Evolutionary conservation across 1,140 invertebrate species (phyloP).

Genomic region (Drosophila aff.): DNA sequence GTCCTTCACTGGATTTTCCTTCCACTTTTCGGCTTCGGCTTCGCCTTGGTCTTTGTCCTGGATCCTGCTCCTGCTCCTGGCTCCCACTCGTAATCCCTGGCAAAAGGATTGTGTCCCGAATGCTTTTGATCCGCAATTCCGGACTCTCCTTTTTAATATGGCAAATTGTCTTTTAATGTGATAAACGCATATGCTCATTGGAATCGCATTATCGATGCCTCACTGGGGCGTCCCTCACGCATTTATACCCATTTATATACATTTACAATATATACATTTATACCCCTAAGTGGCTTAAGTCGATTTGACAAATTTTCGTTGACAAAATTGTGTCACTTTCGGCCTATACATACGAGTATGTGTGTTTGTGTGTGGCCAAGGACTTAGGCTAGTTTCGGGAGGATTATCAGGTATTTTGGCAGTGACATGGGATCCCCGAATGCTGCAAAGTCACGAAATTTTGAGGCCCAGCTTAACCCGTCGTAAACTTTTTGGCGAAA

Average conservation of each 20-base stretch:
- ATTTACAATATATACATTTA: slow-evolving; percentile 27
- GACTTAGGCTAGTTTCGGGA: slow-evolving; percentile 43
- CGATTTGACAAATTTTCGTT: slow-evolving; percentile 53
- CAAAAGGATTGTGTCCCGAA: slow-evolving; percentile 65
- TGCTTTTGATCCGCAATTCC: slow-evolving; percentile 40
- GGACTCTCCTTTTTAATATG: slow-evolving; percentile 41
- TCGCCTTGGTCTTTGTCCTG: neutral
- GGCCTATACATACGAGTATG: too few species aligned
- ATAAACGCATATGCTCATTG: slow-evolving; percentile 75
- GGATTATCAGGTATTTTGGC: slow-evolving; percentile 42
- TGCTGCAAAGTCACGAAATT: slow-evolving; percentile 8
- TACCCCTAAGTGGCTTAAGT: slow-evolving; percentile 53
- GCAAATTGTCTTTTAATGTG: slow-evolving; percentile 79
- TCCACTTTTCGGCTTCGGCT: slow-evolving; percentile 45
- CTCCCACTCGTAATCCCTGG: slow-evolving; percentile 1
- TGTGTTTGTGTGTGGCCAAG: slow-evolving; percentile 10
- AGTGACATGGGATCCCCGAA: slow-evolving; percentile 4
- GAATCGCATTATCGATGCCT: slow-evolving; percentile 67
- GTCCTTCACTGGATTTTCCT: slow-evolving; percentile 30
- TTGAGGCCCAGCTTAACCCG: slow-evolving; percentile 5
- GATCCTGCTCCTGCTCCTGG: too few species aligned
- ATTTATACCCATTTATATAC: slow-evolving; percentile 12
- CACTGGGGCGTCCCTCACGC: slow-evolving; percentile 18
- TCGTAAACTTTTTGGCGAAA: slow-evolving; percentile 19
- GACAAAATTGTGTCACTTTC: slow-evolving; percentile 32